phyloP scores from a whole-genome alignment of 2,113 vertebrate genomes.

The Ivindomyrus marchei region DNA sequence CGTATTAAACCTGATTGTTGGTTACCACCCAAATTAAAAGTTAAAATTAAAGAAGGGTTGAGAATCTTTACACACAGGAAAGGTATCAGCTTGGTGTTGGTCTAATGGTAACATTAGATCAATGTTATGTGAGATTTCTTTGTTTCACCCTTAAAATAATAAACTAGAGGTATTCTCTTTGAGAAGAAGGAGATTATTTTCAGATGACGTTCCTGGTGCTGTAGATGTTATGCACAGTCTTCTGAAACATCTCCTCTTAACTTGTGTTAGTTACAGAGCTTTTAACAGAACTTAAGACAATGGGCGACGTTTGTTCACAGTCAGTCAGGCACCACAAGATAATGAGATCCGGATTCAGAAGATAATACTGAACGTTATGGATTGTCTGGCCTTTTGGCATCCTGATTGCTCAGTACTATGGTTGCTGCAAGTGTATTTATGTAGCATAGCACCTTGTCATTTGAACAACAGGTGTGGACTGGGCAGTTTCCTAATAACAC shows the following conservation, averaged over 20 bases:
- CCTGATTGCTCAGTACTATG: background rate
- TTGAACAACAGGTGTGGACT: background rate
- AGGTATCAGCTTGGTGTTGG: background rate
- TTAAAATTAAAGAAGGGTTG: background rate
- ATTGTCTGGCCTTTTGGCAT: background rate
- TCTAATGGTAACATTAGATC: background rate
- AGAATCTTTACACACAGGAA: background rate
- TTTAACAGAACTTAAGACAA: background rate
- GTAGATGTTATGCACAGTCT: background rate
- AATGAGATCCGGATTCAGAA: background rate
- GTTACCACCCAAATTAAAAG: background rate
- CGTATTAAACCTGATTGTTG: background rate
- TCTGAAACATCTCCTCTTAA: background rate
- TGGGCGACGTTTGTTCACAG: background rate
- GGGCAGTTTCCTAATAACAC: background rate
- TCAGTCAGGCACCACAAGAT: background rate
- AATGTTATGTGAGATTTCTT: background rate
- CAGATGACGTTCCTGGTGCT: background rate
- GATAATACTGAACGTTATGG: background rate
- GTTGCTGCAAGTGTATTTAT: background rate
- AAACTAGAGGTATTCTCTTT: background rate
- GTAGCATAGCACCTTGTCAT: background rate
- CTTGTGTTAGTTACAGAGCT: background rate
- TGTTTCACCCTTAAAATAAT: background rate
- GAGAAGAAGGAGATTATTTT: background rate